Evolutionary conservation across 2,113 vertebrate species (phyloP).

Genomic region (Cyanoramphus novaezelandiae): DNA sequence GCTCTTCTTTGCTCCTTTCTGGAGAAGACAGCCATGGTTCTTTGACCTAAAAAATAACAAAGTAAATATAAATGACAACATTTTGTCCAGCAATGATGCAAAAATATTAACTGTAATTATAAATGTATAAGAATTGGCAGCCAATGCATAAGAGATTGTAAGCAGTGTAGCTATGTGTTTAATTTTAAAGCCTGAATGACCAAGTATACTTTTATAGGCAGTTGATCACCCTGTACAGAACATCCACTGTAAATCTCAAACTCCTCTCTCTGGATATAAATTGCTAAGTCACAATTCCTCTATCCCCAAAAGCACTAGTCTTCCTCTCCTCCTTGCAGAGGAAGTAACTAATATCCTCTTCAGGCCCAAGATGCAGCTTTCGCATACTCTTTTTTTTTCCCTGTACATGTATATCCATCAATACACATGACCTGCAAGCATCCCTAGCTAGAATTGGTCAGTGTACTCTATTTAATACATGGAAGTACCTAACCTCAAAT

Average conservation of each 20-base stretch:
- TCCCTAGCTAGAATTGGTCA: neutral
- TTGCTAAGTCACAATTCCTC: neutral
- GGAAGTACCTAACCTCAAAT: neutral
- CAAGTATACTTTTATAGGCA: neutral
- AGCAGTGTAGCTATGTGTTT: neutral
- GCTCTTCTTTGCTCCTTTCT: slow-evolving; percentile 64
- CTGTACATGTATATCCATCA: neutral
- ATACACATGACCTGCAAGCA: neutral
- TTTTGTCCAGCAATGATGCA: neutral
- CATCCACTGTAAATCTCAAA: neutral
- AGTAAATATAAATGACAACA: neutral
- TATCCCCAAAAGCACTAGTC: neutral
- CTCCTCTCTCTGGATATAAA: neutral
- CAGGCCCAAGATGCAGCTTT: neutral
- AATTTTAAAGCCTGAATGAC: neutral
- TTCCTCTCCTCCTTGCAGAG: neutral
- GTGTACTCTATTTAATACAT: neutral
- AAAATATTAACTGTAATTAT: neutral
- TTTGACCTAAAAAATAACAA: slow-evolving; percentile 64
- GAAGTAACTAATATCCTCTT: neutral
- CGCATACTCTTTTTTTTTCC: neutral
- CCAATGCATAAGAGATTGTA: neutral
- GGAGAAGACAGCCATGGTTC: slow-evolving; percentile 41
- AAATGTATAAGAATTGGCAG: neutral
- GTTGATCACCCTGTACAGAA: neutral